Evolutionary conservation across 2,888 invertebrate species (phyloP).

Genomic region (Phengaris alcon): DNA sequence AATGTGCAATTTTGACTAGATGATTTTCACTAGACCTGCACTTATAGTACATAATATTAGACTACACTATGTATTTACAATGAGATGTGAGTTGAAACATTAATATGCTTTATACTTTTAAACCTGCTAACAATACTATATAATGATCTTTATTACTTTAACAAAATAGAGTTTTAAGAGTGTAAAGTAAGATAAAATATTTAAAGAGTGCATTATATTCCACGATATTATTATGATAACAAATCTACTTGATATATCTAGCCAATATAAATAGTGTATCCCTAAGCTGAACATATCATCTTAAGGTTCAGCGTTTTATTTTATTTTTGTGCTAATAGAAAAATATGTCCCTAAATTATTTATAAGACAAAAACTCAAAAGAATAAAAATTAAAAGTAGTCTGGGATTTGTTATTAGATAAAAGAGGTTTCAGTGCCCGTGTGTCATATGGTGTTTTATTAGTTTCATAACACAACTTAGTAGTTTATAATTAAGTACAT

Average conservation of each 20-base stretch:
- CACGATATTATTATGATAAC: constrained; percentile 10
- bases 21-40: constrained; percentile 23
- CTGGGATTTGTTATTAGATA: not conserved
- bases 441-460: not conserved
- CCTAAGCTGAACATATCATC: not conserved
- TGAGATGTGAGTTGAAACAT: not conserved
- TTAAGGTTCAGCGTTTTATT: not conserved
- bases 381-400: not conserved
- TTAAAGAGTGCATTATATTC: constrained; percentile 16
- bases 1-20: constrained; percentile 27
- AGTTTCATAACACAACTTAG: constrained; percentile 2
- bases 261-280: constrained; percentile 14
- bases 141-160: constrained; percentile 20
- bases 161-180: constrained; percentile 1
- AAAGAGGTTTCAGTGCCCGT: not conserved
- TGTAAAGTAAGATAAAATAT: constrained; percentile 7
- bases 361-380: not conserved
- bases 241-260: constrained; percentile 12
- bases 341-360: constrained; percentile 11
- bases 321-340: constrained; percentile 22
- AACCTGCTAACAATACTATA: constrained; percentile 9
- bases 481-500: constrained; percentile 22
- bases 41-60: not conserved
- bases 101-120: not conserved
- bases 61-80: constrained; percentile 24